Conservation (phyloP, 2,888 invertebrate species). For the Urechis unicinctus region DNA sequence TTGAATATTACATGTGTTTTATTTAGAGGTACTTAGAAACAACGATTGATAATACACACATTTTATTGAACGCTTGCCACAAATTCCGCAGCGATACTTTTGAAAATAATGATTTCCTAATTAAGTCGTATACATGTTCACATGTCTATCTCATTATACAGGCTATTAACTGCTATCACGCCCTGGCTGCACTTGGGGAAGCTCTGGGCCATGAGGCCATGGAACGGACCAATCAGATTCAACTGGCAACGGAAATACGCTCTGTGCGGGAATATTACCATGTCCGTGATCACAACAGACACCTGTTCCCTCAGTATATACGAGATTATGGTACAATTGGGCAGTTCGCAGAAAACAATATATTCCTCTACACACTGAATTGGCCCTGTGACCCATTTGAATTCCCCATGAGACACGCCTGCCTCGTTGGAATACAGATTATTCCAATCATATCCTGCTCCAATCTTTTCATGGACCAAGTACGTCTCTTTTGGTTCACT, state of each 20-base stretch:
- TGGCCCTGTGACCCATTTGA: constrained; percentile 34
- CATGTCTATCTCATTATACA: constrained; percentile 8
- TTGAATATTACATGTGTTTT: too few relatives aligned
- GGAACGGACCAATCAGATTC: constrained; percentile 26
- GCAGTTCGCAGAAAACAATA: constrained; percentile 29
- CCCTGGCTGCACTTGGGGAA: constrained; percentile 29
- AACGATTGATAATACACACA: too few relatives aligned
- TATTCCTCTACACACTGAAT: constrained; percentile 32
- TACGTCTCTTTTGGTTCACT: constrained; percentile 5
- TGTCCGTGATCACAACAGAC: constrained; percentile 27
- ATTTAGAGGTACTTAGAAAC: too few relatives aligned
- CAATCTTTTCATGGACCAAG: constrained; percentile 32
- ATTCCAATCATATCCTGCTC: constrained; percentile 32
- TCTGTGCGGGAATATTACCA: constrained; percentile 35
- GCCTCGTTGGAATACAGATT: constrained; percentile 34
- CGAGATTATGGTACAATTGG: constrained; percentile 29
- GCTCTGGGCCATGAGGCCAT: constrained; percentile 24
- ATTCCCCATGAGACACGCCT: constrained; percentile 34
- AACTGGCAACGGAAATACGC: constrained; percentile 29
- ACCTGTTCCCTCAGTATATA: constrained; percentile 25
- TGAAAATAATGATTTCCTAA: too few relatives aligned
- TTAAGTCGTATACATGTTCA: background rate
- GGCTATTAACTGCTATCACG: constrained; percentile 33
- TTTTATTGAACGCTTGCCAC: too few relatives aligned
- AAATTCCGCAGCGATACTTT: too few relatives aligned